Base-by-base conservation (phyloP, 2,797 vertebrate species). In the Microctenopoma lineatum region DNA sequence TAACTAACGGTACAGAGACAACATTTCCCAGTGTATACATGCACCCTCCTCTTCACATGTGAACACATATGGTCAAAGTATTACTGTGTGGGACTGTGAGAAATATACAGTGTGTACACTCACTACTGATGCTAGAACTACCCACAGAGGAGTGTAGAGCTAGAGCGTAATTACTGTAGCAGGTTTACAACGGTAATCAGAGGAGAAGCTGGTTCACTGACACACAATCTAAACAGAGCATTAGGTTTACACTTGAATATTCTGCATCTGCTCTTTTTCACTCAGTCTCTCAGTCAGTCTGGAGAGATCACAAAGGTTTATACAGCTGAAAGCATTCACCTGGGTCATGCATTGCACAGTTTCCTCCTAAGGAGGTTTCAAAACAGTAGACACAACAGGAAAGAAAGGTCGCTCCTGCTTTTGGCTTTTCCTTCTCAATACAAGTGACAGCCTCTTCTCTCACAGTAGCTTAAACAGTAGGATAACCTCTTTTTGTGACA, bases 291-390 rank as follows among this genome's bases (percentile, higher is more conserved):
- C 92, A 82, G 88, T 89, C 77, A 70, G 90, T 83, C 88, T 62
- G 65, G 39, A 82, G 53, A 66, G 70, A 61, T 80, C 60, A 70
- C 75, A 79, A 21, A 21, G 21, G 21, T 70, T 46, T 54, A 51
- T 87, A 86, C 90, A 92, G 90, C 85, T 90, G 85, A 90, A 83
- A 87, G 89, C 87, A 92, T 94, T 93, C 79, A 79, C 72, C 89
- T 92, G 90, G 94, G 93, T 93, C 94, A 95, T 95, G 95, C 96
- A 98, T 97, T 97, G 96, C 96, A 98, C 96, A 93, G 93, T 94
- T 90, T 81, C 95, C 94, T 92, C 77, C 83, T 67, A 68, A 92
- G 92, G 93, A 92, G 89, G 85, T 73, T 61, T 87, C 70, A 55
- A 66, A 89, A 86, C 79, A 80, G 81, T 73, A 84, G 80, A 79